A percentile compares a stretch with the other conserved stretches of the same genome.
Evolutionary conservation across 2,797 vertebrate genomes (phyloP).

Genomic region (Hydrophis major): DNA sequence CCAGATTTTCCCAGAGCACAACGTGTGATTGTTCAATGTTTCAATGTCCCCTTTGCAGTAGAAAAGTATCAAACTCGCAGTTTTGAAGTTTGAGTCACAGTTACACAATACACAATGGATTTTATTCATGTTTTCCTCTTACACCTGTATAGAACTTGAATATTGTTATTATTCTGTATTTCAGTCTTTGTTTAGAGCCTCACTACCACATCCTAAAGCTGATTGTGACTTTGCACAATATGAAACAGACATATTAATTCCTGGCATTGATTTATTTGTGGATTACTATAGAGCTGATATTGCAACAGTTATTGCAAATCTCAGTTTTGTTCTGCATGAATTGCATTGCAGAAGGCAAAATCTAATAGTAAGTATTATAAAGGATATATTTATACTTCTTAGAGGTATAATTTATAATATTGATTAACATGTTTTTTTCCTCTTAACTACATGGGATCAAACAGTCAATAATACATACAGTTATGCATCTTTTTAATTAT

Average conservation of each 20-base stretch:
- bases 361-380: constrained; percentile 77
- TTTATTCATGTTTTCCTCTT: no score
- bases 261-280: constrained; percentile 87
- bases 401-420: neutral
- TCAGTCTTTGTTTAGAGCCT: constrained; percentile 85
- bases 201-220: constrained; percentile 79
- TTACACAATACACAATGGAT: no score
- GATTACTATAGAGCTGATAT: constrained; percentile 78
- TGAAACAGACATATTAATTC: constrained; percentile 77
- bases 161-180: constrained; percentile 45
- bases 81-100: no score
- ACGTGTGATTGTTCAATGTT: no score
- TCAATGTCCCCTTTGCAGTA: no score
- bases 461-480: neutral
- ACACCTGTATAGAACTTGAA: constrained; percentile 2
- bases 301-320: constrained; percentile 75
- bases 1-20: no score
- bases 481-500: neutral
- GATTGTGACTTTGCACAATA: constrained; percentile 82
- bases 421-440: neutral
- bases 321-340: constrained; percentile 85
- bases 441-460: neutral
- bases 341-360: constrained; percentile 82
- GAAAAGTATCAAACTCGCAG: no score
- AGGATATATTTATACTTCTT: neutral